Evolutionary conservation across 2,113 vertebrate genomes (phyloP).

Genomic region (Meriones unguiculatus): DNA sequence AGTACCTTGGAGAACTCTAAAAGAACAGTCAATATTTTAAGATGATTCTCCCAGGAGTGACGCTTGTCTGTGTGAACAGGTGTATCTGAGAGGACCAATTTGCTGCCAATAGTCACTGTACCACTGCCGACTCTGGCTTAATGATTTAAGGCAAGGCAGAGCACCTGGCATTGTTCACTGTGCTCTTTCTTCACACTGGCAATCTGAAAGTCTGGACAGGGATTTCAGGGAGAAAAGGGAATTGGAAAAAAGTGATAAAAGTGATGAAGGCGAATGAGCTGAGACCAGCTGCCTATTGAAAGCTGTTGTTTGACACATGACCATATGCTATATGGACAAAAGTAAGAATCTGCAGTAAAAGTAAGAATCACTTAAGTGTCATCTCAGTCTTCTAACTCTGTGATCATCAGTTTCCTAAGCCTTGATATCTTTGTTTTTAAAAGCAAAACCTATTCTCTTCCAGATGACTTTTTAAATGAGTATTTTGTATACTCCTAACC

Average conservation of each 20-base stretch:
- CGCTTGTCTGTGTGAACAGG: constrained; percentile 67
- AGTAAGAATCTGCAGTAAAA: not conserved
- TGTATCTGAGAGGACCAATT: constrained; percentile 78
- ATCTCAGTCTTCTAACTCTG: not conserved
- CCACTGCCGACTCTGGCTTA: not conserved
- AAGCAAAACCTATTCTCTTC: not conserved
- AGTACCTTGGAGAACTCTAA: constrained; percentile 71
- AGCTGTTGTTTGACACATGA: not conserved
- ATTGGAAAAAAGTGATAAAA: not conserved
- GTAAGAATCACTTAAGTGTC: not conserved
- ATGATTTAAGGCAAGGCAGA: constrained; percentile 68
- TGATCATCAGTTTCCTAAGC: constrained; percentile 22
- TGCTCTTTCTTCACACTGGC: constrained; percentile 50
- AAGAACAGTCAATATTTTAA: constrained; percentile 80
- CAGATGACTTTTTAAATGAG: constrained; percentile 3
- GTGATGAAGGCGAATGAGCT: not conserved
- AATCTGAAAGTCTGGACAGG: not conserved
- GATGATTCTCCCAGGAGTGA: constrained; percentile 63
- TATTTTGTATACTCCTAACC: not conserved
- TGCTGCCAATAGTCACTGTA: constrained; percentile 65
- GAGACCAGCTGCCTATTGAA: not conserved
- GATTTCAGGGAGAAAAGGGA: constrained; percentile 49
- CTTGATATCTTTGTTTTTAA: constrained; percentile 15
- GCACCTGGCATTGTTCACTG: constrained; percentile 71
- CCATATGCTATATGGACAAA: not conserved